Conservation (phyloP, 2,113 vertebrate genomes). For the Dicaeum eximium region DNA sequence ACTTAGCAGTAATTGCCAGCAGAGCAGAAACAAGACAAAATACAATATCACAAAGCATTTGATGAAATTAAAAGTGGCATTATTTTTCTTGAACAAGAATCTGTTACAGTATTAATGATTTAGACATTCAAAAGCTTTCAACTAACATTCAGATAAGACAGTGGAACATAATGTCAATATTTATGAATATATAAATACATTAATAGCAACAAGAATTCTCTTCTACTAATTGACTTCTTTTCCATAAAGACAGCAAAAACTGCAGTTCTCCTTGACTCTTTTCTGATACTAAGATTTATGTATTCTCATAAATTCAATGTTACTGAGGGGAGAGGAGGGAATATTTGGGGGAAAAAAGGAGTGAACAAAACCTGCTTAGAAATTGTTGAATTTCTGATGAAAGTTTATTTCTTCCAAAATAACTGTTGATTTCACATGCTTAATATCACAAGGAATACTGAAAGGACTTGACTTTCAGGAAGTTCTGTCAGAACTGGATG, state of each 20-base stretch:
- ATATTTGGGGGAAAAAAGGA: background rate
- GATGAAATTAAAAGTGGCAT: background rate
- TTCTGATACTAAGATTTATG: background rate
- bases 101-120: background rate
- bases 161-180: conserved; percentile 1
- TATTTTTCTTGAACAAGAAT: background rate
- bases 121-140: background rate
- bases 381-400: background rate
- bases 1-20: background rate
- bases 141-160: background rate
- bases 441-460: background rate
- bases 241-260: background rate
- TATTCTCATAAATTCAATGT: background rate
- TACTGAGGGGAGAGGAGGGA: rapidly evolving
- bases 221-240: background rate
- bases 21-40: background rate
- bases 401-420: background rate
- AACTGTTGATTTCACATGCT: background rate
- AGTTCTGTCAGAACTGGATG: background rate
- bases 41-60: background rate
- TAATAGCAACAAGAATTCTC: background rate
- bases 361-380: background rate
- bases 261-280: background rate
- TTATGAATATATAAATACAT: conserved; percentile 45
- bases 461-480: background rate